phyloP scores from a whole-genome alignment of 2,113 vertebrate genomes.

The Formicarius rufipectus region DNA sequence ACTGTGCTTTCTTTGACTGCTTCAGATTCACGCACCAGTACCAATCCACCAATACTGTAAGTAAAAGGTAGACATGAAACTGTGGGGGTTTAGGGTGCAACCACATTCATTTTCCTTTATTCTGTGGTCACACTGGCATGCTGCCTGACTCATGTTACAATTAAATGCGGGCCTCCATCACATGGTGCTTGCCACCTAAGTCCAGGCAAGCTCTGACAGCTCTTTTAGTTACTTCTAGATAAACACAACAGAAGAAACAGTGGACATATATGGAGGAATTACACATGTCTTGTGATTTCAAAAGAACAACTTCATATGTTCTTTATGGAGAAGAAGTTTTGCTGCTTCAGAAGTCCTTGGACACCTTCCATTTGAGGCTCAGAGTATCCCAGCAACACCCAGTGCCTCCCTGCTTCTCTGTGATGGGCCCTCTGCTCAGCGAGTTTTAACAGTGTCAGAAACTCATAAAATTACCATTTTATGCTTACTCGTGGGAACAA shows the following conservation, averaged over 20 bases:
- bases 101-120: not conserved
- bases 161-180: not conserved
- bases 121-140: not conserved
- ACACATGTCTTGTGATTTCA: not conserved
- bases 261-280: not conserved
- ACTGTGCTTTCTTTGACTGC: not conserved
- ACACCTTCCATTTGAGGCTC: not conserved
- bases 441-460: not conserved
- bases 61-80: not conserved
- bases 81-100: not conserved
- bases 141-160: not conserved
- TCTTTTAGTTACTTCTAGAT: not conserved
- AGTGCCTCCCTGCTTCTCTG: not conserved
- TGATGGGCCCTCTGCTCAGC: not conserved
- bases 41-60: not conserved
- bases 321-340: not conserved
- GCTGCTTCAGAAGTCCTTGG: not conserved
- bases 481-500: not conserved
- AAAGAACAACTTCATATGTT: not conserved
- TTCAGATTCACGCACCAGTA: not conserved
- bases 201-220: not conserved
- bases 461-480: not conserved
- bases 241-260: not conserved
- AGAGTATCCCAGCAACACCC: not conserved
- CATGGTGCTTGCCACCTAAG: not conserved